phyloP scores from a whole-genome alignment of 2,113 vertebrate species.

The Pavo muticus region DNA sequence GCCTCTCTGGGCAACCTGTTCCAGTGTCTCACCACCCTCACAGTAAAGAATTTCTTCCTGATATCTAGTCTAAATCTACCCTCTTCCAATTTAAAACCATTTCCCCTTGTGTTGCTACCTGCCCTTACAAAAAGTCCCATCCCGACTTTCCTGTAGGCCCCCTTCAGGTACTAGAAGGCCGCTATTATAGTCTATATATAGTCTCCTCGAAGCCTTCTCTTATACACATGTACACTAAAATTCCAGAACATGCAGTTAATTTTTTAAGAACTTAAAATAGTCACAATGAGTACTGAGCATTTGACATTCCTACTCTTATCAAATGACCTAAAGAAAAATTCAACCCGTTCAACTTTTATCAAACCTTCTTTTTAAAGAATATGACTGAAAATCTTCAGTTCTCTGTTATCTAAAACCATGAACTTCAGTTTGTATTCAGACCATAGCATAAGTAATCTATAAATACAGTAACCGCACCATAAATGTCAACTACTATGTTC shows the following conservation, averaged over 20 bases:
- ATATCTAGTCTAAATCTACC: no score
- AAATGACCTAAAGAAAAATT: background rate
- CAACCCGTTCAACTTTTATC: rapidly evolving
- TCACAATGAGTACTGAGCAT: background rate
- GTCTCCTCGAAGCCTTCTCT: no score
- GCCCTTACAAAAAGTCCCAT: no score
- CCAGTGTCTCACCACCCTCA: no score
- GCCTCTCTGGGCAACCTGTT: no score
- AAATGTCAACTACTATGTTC: background rate
- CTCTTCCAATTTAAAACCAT: no score
- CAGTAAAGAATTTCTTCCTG: no score
- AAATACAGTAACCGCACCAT: background rate
- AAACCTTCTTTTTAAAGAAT: background rate
- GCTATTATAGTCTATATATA: no score
- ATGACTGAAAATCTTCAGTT: background rate
- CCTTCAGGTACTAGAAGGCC: no score
- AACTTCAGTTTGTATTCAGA: background rate
- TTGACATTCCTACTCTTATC: background rate
- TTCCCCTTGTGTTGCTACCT: no score
- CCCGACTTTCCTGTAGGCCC: no score
- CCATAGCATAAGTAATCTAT: background rate
- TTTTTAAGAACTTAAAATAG: background rate
- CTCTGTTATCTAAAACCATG: background rate
- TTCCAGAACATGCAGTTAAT: background rate
- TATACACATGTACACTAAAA: background rate